Evolutionary conservation across 2,888 invertebrate species (phyloP), one percentile per base, ranked within the genome.

Genomic region (Geophilus truncorum): DNA sequence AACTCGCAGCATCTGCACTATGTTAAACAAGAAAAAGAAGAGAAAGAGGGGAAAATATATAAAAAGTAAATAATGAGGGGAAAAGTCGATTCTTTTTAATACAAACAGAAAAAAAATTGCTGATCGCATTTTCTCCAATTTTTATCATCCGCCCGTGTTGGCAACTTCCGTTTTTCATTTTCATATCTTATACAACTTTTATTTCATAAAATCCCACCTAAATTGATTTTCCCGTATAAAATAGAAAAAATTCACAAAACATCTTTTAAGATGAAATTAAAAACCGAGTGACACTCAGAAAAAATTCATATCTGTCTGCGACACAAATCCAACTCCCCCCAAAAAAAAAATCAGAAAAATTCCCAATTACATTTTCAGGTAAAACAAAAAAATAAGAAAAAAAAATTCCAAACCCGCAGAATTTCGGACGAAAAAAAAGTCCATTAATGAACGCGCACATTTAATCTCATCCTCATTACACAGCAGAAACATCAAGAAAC

Each of bases 381-480:
- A n/a, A n/a, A n/a, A n/a, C n/a, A 62, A 23, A 62, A 62, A 23
- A 62, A 23, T 21, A 23, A 18, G 23, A 18, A 57, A 5, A 57
- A 23, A 1, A 2, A 62, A 1, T 62, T 21, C 15, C 18, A 21
- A 62, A 23, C 10, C 1, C 7, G 21, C 7, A 23, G 3, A 62
- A 62, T 62, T 21, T 3, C 21, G 3, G 15, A n/a, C 40, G 4
- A n/a, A 57, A 57, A 62, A 62, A 62, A 18, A 62, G 21, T 23
- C n/a, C n/a, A 62, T 62, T 62, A 62, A 62, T 62, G 57, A 62
- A 62, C 57, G 10, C 21, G 21, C 57, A 23, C 57, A 23, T 62
- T 62, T 62, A 62, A 62, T 62, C 57, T 62, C 23, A 4, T 62
- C 57, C 57, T 62, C 57, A 62, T 62, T 62, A 62, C 57, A 62